These are phyloP conservation scores for Poeciliopsis presidionis DNA, from an alignment of 2,797 vertebrate genomes.

Conservation along the genomic window DNA sequence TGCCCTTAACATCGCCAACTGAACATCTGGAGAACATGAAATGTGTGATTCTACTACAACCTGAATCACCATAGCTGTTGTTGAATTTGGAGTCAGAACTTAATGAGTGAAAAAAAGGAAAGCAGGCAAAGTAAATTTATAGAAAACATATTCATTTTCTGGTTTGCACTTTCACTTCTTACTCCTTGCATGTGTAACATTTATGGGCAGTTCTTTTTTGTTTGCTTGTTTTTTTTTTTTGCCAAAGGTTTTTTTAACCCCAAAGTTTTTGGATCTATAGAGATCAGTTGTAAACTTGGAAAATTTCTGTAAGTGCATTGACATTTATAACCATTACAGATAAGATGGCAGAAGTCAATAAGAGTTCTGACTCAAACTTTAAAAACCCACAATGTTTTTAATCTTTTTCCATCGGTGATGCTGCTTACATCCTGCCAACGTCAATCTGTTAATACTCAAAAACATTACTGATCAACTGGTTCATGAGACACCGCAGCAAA, in stretches of 20 bases:
- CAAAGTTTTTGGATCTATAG: no score
- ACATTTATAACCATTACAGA: neutral
- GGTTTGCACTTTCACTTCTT: neutral
- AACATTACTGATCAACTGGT: neutral
- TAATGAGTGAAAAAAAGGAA: neutral
- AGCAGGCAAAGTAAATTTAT: neutral
- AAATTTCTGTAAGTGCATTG: neutral
- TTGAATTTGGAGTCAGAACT: neutral
- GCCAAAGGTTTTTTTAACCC: no score
- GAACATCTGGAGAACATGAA: slow-evolving; percentile 7
- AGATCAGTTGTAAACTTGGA: no score
- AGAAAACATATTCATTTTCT: neutral
- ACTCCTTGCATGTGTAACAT: neutral
- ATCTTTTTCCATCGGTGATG: neutral
- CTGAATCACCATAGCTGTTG: neutral
- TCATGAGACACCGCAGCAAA: neutral
- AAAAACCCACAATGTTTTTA: neutral
- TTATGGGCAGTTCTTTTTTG: neutral
- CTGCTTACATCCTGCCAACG: neutral
- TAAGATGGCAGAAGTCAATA: neutral
- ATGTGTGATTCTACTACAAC: neutral
- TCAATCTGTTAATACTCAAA: neutral
- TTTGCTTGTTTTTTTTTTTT: no score
- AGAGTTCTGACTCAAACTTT: neutral
- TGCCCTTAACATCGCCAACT: neutral